Percentiles rank a stretch among this genome's conserved stretches.
Evolutionary conservation across 2,113 vertebrate species (phyloP).

Genomic region (Entelurus aequoreus): DNA sequence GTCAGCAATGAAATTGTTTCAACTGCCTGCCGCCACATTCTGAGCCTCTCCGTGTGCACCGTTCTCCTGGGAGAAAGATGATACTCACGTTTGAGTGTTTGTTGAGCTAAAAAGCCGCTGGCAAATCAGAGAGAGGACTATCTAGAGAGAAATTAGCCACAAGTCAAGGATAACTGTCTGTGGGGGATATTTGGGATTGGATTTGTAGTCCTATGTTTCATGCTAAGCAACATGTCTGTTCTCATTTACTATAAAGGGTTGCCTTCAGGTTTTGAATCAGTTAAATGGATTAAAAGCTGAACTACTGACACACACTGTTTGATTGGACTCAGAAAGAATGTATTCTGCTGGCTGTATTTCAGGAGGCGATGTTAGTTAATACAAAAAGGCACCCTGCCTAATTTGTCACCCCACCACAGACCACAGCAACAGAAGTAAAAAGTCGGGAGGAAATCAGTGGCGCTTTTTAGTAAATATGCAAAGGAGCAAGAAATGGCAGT

Average conservation of each 20-base stretch:
- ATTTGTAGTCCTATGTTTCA: background rate
- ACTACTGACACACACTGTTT: background rate
- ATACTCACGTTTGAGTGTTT: slow-evolving; percentile 64
- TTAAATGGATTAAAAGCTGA: background rate
- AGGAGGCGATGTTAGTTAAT: background rate
- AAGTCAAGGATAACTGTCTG: slow-evolving; percentile 55
- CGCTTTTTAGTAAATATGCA: background rate
- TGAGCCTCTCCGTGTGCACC: slow-evolving; percentile 44
- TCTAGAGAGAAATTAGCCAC: slow-evolving; percentile 53
- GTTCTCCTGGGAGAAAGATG: slow-evolving; percentile 60
- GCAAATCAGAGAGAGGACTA: slow-evolving; percentile 49
- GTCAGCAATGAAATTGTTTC: slow-evolving; percentile 60
- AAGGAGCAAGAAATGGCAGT: background rate
- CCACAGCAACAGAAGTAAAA: background rate
- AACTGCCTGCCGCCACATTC: slow-evolving; percentile 56
- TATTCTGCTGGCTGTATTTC: background rate
- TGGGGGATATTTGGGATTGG: slow-evolving; percentile 18
- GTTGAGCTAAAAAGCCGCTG: slow-evolving; percentile 64
- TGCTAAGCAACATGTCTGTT: background rate
- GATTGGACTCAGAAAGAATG: background rate
- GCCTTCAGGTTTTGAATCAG: background rate
- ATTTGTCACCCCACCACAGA: background rate
- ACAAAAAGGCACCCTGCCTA: background rate
- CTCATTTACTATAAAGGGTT: background rate
- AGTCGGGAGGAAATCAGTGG: background rate